Evolutionary conservation across 2,888 invertebrate species (phyloP).

Genomic region (Phortica okadai): DNA sequence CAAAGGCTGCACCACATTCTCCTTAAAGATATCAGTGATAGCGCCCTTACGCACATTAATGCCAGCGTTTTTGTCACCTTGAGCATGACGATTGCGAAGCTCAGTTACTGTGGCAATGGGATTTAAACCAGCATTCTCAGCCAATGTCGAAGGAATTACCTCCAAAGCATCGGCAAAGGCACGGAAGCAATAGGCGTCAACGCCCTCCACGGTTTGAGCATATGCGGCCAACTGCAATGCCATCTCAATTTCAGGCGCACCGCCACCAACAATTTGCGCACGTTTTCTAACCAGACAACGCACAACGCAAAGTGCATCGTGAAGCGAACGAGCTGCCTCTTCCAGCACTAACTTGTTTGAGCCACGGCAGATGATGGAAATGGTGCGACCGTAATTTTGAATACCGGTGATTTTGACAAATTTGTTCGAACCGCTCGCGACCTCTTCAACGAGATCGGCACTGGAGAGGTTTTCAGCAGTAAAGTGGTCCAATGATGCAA

Average conservation of each 20-base stretch:
- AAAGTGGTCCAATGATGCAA: conserved; percentile 99
- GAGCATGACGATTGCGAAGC: conserved; percentile 93
- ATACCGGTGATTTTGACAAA: conserved; percentile 96
- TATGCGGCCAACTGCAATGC: conserved; percentile 88
- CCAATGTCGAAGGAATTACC: conserved; percentile 92
- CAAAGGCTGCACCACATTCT: conserved; percentile 98
- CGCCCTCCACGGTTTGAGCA: conserved; percentile 90
- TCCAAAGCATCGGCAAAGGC: conserved; percentile 98
- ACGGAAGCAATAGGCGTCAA: conserved; percentile 96
- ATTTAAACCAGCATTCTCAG: conserved; percentile 92
- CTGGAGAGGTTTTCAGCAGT: conserved; percentile 91
- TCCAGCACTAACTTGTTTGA: conserved; percentile 92
- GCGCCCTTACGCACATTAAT: conserved; percentile 98
- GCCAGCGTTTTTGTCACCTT: conserved; percentile 90
- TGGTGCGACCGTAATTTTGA: conserved; percentile 90
- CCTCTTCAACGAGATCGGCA: conserved; percentile 96
- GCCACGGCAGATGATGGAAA: conserved; percentile 92
- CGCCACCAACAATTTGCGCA: conserved; percentile 95
- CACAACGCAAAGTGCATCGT: conserved; percentile 93
- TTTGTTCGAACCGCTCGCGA: conserved; percentile 90
- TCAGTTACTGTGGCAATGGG: conserved; percentile 98
- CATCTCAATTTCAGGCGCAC: conserved; percentile 97
- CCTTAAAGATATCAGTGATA: conserved; percentile 97
- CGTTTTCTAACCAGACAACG: conserved; percentile 96
- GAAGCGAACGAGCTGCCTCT: conserved; percentile 93